Evolutionary conservation across 2,888 invertebrate species (phyloP).

Genomic region (Polymixis flavicincta): DNA sequence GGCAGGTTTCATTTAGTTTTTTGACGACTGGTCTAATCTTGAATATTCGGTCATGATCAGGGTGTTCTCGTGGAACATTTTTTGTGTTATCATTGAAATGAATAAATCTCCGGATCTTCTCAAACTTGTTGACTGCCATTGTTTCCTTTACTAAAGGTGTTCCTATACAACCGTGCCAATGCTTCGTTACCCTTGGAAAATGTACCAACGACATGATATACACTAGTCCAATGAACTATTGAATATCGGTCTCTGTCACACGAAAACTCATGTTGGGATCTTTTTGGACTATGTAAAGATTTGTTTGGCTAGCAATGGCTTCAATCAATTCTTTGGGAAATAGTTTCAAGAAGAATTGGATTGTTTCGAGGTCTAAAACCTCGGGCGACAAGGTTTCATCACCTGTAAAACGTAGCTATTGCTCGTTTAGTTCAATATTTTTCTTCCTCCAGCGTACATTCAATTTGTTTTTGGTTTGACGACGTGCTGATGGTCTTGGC

Average conservation of each 20-base stretch:
- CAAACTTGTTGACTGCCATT: constrained; percentile 30
- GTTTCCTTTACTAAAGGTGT: constrained; percentile 15
- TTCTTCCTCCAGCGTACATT: neutral
- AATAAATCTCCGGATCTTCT: constrained; percentile 13
- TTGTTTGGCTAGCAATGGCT: constrained; percentile 8
- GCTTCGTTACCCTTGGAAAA: constrained; percentile 51
- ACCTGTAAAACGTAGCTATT: constrained; percentile 8
- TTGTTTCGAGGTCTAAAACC: constrained; percentile 4
- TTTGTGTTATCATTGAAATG: constrained; percentile 29
- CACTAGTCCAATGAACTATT: constrained; percentile 6
- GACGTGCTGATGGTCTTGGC: too few species aligned
- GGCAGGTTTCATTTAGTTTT: constrained; percentile 10
- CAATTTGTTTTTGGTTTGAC: too few species aligned
- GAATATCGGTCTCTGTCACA: constrained; percentile 2
- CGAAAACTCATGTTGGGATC: constrained; percentile 12
- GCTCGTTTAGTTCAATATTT: neutral
- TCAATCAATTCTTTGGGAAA: constrained; percentile 9
- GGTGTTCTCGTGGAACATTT: constrained; percentile 4
- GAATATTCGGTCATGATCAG: neutral
- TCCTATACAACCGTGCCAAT: constrained; percentile 1
- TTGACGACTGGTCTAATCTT: neutral
- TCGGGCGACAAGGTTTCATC: neutral
- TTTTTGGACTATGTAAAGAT: constrained; percentile 16
- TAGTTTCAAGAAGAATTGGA: constrained; percentile 6
- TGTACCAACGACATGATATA: constrained; percentile 54